A percentile compares a stretch with the other conserved stretches of the same genome.
Conservation (phyloP, 2,113 vertebrate genomes). For the Carassius auratus region DNA sequence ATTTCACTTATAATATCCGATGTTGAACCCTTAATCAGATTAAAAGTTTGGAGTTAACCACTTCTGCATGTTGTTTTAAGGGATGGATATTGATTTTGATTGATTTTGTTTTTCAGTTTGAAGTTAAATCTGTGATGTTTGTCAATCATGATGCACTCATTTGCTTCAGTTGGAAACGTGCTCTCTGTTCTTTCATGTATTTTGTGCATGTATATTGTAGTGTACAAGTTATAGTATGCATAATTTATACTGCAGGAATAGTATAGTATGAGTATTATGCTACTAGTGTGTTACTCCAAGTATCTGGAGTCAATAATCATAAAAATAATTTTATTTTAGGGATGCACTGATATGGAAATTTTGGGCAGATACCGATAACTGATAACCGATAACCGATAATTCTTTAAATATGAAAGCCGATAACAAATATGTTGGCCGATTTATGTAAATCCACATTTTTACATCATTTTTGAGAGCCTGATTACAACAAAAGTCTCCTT, state of each 20-base stretch:
- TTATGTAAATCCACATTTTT: no score
- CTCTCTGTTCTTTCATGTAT: background rate
- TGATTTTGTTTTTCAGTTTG: background rate
- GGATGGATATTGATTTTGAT: constrained; percentile 7
- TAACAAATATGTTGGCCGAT: no score
- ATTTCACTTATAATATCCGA: background rate
- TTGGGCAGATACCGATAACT: no score
- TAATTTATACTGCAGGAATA: background rate
- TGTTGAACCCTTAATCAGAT: background rate
- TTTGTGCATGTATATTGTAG: background rate
- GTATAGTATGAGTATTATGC: background rate
- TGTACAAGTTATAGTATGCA: background rate
- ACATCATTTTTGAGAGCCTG: no score
- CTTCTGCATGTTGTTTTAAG: background rate
- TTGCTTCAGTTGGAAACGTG: background rate
- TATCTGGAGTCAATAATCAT: background rate
- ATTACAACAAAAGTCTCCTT: no score
- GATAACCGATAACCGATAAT: no score
- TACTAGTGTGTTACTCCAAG: background rate
- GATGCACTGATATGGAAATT: no score
- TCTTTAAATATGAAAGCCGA: no score
- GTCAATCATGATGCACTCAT: no score
- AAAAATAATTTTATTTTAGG: background rate
- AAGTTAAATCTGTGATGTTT: constrained; percentile 10
- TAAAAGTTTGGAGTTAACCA: background rate